phyloP scores from a whole-genome alignment of 2,888 invertebrate genomes.

The Nymphalis c-album region DNA sequence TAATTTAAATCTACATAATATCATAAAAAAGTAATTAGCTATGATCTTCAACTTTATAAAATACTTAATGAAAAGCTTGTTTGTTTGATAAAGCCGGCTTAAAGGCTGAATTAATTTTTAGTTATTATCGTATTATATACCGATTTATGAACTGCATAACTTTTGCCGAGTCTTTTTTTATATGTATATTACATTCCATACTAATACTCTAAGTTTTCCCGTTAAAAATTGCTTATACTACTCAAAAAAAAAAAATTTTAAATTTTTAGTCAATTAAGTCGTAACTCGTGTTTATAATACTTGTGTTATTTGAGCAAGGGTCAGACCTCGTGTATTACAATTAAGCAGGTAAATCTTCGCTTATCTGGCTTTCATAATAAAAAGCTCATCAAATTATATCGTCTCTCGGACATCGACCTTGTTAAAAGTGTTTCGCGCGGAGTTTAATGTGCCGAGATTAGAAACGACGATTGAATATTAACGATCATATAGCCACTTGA shows the following conservation, averaged over 20 bases:
- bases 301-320: slow-evolving; percentile 6
- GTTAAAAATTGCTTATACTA: no score
- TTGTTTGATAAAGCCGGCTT: no score
- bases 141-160: no score
- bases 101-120: neutral
- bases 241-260: no score
- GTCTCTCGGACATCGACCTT: neutral
- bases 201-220: no score
- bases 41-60: no score
- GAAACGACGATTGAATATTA: slow-evolving; percentile 11
- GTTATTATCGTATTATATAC: no score
- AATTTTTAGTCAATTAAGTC: neutral
- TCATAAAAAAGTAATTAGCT: no score
- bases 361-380: slow-evolving; percentile 4
- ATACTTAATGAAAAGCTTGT: no score
- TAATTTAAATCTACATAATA: no score
- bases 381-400: slow-evolving; percentile 2
- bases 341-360: slow-evolving; percentile 4
- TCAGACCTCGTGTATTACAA: neutral
- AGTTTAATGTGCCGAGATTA: slow-evolving; percentile 8
- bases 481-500: neutral
- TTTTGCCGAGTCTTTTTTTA: no score
- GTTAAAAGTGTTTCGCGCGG: neutral
- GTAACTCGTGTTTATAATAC: slow-evolving; percentile 6
- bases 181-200: no score